Base-by-base conservation (phyloP, 2,888 invertebrate genomes). In the Anodontia alba region DNA sequence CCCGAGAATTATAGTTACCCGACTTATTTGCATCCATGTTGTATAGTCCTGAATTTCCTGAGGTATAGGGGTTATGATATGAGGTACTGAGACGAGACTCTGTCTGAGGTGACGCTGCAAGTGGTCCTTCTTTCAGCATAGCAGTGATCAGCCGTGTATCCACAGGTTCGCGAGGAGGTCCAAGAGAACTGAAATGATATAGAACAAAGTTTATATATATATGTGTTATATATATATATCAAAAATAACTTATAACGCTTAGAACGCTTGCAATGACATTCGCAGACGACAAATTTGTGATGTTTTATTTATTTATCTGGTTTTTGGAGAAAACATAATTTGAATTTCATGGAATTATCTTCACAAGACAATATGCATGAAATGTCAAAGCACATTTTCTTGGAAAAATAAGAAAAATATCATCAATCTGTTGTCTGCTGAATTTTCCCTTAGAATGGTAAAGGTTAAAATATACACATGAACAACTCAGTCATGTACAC, bases 121-220 rank as follows among this genome's bases (percentile, higher is more conserved):
- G 33, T 20, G 85, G 73, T 62, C 82, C 68, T 23, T 85, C 82
- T 33, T 82, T 73, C 38, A 85, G 76, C 85, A 85, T 82, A 78
- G 85, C 85, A 75, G 82, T 80, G 29, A 85, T 80, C 23, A 85
- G 85, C 5, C 85, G 77, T 5, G n/a, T 69, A n/a, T 69, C 69
- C 33, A 62, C 8, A 17, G 31, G 62, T 33, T 62, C 62, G 1
- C 33, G 62, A 23, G 62, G 33, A 10, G 33, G 31, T 12, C 23
- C 20, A 3, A 33, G 12, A 17, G 62, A 33, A 8, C 62, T 62
- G 62, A 62, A 62, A 62, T 33, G 23, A 57, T 26, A 62, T 33
- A 20, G 5, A 54, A 54, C 46, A 46, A 46, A 15, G 46, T 42
- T n/a, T n/a, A n/a, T n/a, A 42, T 7, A 10, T 42, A 42, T 10